phyloP scores from a whole-genome alignment of 2,888 invertebrate species.

The Deilephila porcellus region DNA sequence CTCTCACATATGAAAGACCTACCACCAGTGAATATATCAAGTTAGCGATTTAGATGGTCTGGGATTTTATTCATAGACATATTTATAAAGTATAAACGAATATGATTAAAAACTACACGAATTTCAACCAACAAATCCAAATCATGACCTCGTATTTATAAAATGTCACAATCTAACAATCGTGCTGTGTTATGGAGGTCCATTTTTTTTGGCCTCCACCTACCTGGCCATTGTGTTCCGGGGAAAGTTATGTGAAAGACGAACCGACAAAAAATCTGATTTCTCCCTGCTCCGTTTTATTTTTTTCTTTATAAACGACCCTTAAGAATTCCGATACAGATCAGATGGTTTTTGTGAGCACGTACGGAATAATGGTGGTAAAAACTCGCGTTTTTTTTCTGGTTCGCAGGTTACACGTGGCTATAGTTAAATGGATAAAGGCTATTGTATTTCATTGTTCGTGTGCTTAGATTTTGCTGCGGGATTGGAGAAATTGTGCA shows the following conservation, averaged over 20 bases:
- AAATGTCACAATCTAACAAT: conserved; percentile 78
- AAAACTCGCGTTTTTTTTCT: conserved; percentile 63
- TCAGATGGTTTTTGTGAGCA: conserved; percentile 72
- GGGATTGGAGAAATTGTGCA: conserved; percentile 20
- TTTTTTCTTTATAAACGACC: conserved; percentile 60
- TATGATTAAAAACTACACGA: background rate
- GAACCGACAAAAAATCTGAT: conserved; percentile 69
- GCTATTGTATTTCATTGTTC: conserved; percentile 1
- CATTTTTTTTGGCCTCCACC: conserved; percentile 60
- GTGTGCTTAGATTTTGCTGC: background rate
- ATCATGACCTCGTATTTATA: conserved; percentile 67
- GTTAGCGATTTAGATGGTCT: background rate
- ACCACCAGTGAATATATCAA: too few relatives aligned
- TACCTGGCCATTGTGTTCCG: conserved; percentile 75
- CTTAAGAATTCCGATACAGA: conserved; percentile 74
- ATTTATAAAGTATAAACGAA: background rate
- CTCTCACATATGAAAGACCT: too few relatives aligned
- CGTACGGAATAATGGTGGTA: conserved; percentile 61
- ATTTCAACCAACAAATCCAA: conserved; percentile 36
- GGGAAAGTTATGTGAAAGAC: conserved; percentile 82
- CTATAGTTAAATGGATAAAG: conserved; percentile 16
- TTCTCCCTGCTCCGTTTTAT: conserved; percentile 66
- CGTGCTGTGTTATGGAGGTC: conserved; percentile 55
- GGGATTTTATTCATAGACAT: background rate
- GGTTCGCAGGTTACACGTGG: conserved; percentile 69